These are phyloP conservation scores for Campopleginae sp. DNA, from an alignment of 2,888 invertebrate genomes.

Conservation along the genomic window DNA sequence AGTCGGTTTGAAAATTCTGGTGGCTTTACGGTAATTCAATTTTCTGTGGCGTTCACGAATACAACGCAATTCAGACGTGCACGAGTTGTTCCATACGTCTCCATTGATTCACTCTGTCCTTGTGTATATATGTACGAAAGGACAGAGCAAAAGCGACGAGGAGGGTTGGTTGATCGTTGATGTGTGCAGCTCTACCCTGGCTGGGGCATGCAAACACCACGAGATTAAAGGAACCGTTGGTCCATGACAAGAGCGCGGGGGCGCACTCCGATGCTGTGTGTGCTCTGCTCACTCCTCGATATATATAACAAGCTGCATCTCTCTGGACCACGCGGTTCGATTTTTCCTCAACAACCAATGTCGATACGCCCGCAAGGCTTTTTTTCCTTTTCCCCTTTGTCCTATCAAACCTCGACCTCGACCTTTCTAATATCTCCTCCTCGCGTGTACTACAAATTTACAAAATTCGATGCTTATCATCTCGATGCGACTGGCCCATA, in stretches of 20 bases:
- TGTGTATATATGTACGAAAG: conserved; percentile 12
- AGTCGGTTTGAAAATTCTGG: conserved; percentile 47
- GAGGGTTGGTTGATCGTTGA: conserved; percentile 67
- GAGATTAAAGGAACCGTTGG: conserved; percentile 82
- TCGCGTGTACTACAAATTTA: conserved; percentile 46
- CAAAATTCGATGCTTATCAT: conserved; percentile 49
- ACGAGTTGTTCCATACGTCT: conserved; percentile 61
- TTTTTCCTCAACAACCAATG: conserved; percentile 63
- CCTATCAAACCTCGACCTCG: conserved; percentile 42
- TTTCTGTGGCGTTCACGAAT: conserved; percentile 72
- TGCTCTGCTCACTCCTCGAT: conserved; percentile 62
- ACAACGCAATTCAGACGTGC: conserved; percentile 57
- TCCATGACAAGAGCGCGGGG: conserved; percentile 70
- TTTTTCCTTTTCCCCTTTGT: conserved; percentile 58
- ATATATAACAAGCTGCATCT: conserved; percentile 22
- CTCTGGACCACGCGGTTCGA: conserved; percentile 46
- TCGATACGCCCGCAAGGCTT: conserved; percentile 68
- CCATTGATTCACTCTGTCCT: conserved; percentile 49
- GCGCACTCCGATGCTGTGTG: conserved; percentile 39
- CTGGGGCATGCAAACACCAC: conserved; percentile 82
- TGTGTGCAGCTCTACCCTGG: conserved; percentile 65
- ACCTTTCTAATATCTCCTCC: conserved; percentile 48
- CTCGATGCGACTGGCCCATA: neutral
- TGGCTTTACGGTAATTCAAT: conserved; percentile 74
- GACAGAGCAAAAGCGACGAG: neutral